Percentiles rank a stretch among this genome's conserved stretches.
Conservation (phyloP, 2,797 vertebrate species). For the Rhadinocentrus ornatus region DNA sequence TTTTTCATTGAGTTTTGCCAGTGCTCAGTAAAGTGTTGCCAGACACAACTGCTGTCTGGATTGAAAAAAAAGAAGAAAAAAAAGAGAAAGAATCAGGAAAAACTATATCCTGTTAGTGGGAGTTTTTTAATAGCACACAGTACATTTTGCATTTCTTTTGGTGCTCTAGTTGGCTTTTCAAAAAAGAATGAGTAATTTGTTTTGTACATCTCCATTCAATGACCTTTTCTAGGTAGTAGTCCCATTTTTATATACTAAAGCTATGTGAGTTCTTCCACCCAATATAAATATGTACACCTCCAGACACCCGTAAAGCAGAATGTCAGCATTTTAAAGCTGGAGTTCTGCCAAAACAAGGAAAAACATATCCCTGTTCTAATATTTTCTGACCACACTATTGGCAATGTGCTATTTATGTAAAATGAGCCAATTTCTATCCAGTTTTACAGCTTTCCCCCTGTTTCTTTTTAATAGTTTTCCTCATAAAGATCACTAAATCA, state of each 20-base stretch:
- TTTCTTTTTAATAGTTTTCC: neutral
- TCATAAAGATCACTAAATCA: slow-evolving; percentile 5
- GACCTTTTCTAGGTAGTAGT: neutral
- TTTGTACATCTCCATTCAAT: slow-evolving; percentile 25
- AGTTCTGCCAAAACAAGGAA: slow-evolving; percentile 36
- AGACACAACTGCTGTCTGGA: slow-evolving; percentile 48
- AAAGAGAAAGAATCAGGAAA: neutral
- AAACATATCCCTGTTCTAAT: slow-evolving; percentile 22
- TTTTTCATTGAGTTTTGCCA: slow-evolving; percentile 57
- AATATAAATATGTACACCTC: slow-evolving; percentile 26
- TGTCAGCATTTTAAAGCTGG: slow-evolving; percentile 57
- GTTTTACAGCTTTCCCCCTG: neutral
- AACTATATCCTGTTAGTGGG: slow-evolving; percentile 27
- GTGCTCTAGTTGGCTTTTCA: neutral
- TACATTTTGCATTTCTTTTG: slow-evolving; percentile 8
- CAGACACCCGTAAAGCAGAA: slow-evolving; percentile 27
- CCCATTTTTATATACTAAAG: neutral
- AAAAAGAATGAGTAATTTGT: slow-evolving; percentile 18
- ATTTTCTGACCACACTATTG: slow-evolving; percentile 21
- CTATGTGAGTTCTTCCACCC: neutral
- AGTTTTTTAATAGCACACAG: slow-evolving; percentile 24
- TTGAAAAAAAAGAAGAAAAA: slow-evolving; percentile 37
- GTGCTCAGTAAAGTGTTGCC: slow-evolving; percentile 52
- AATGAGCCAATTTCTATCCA: slow-evolving; percentile 9
- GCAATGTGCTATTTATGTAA: slow-evolving; percentile 12